A percentile compares a stretch with the other conserved stretches of the same genome.
These are phyloP conservation scores for Sitta europaea DNA, from an alignment of 2,113 vertebrate genomes.

Conservation along the genomic window DNA sequence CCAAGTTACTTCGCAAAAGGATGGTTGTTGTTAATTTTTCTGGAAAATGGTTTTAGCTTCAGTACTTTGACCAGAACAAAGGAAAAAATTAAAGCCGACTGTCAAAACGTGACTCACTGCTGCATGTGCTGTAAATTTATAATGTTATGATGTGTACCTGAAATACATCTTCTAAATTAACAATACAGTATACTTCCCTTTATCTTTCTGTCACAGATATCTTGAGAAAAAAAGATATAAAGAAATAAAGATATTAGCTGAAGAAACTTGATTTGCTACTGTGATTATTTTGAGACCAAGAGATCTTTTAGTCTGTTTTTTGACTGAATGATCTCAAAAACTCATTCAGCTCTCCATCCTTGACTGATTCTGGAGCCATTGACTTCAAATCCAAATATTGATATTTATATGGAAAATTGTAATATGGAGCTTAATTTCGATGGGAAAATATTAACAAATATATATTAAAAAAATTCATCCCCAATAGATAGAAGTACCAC, in stretches of 20 bases:
- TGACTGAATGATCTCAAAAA: not conserved
- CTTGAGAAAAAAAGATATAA: not conserved
- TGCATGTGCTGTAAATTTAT: not conserved
- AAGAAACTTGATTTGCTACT: not conserved
- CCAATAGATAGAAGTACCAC: not conserved
- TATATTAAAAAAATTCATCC: not conserved
- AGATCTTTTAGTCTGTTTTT: not conserved
- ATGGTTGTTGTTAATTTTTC: not conserved
- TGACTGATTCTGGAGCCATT: not conserved
- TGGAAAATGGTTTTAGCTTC: not conserved
- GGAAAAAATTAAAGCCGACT: not conserved
- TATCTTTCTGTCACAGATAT: not conserved
- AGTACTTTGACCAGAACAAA: not conserved
- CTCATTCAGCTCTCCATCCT: not conserved
- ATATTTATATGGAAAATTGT: not conserved
- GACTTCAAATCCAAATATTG: not conserved
- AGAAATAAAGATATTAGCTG: not conserved
- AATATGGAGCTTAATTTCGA: not conserved
- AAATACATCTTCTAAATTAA: not conserved
- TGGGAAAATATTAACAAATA: not conserved
- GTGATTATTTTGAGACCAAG: not conserved
- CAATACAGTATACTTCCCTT: not conserved
- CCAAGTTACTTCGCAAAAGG: not conserved
- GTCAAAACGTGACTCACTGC: not conserved
- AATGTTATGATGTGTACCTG: not conserved